phyloP scores from a whole-genome alignment of 2,113 vertebrate genomes.

The Cephalopterus ornatus region DNA sequence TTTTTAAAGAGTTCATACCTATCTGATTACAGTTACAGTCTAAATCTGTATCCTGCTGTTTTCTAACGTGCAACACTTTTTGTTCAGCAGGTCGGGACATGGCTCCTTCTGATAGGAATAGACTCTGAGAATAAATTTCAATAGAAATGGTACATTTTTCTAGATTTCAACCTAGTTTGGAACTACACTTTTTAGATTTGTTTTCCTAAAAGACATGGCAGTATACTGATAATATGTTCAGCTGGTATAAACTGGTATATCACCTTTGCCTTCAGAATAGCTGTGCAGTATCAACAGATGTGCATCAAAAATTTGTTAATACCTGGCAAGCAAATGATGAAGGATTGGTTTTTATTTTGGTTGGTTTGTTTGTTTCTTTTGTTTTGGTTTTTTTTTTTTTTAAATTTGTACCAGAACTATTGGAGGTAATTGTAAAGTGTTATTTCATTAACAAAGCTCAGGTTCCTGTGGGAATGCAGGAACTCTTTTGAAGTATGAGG shows the following conservation, averaged over 20 bases:
- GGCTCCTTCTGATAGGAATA: not conserved
- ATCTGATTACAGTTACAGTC: not conserved
- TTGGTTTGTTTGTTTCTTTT: too few species aligned
- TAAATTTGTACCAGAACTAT: not conserved
- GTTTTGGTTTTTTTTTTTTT: too few species aligned
- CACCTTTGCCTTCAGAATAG: not conserved
- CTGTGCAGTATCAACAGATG: not conserved
- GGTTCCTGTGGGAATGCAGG: not conserved
- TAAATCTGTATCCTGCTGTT: not conserved
- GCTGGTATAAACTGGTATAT: not conserved
- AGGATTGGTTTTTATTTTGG: not conserved
- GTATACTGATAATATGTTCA: not conserved
- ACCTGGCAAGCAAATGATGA: not conserved
- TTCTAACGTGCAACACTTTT: not conserved
- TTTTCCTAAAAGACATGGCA: not conserved
- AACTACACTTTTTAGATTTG: not conserved
- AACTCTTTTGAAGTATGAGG: not conserved
- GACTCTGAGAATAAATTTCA: not conserved
- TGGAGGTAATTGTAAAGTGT: not conserved
- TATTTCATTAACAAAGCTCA: not conserved
- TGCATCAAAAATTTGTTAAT: not conserved
- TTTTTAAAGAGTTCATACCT: not conserved
- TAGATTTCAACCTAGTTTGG: not conserved
- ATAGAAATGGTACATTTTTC: not conserved
- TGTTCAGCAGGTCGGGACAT: not conserved